Base-by-base conservation (phyloP, 1,140 invertebrate species). In the Ceratitis capitata region DNA sequence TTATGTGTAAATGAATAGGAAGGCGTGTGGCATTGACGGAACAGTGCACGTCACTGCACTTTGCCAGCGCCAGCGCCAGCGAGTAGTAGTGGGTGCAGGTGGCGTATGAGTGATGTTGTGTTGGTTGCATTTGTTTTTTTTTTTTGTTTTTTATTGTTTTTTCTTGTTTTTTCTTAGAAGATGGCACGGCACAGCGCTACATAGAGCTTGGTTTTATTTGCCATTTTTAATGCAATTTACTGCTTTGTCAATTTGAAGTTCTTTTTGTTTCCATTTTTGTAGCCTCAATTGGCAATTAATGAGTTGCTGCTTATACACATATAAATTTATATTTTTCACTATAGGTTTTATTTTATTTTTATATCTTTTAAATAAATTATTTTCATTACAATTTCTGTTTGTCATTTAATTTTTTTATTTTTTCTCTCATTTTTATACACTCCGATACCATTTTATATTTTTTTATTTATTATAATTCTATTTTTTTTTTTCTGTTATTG, bases 81-180 rank as follows among this genome's bases (percentile, higher is more conserved):
- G n/a, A n/a, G n/a, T n/a, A n/a, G n/a, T 26, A 78, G 69, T 78
- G 69, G 69, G 69, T 78, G 69, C 69, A 78, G 69, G 69, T 78
- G 69, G 69, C 69, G 69, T 78, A 78, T 78, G 69, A 78, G 69
- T 78, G 69, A 78, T 78, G n/a, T 78, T 78, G 61, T 32, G 58
- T 12, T 5, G 23, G 58, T 12, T 5, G 23, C 26, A 61, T 32
- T 47, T 47, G 45, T 16, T 53, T 53, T 47, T 47, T n/a, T n/a
- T n/a, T n/a, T n/a, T n/a, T n/a, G n/a, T n/a, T n/a, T n/a, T 19
- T 61, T 7, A 6, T 16, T 26, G 23, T 61, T 0, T 56, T 16
- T 19, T n/a, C n/a, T n/a, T n/a, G n/a, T n/a, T 42, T 6, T 35
- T 19, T 39, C 19, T 35, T 14, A 45, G 69, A 42, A 45, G 69